These are phyloP conservation scores for Nycticorax nycticorax DNA, from an alignment of 2,113 vertebrate species.

Conservation along the genomic window DNA sequence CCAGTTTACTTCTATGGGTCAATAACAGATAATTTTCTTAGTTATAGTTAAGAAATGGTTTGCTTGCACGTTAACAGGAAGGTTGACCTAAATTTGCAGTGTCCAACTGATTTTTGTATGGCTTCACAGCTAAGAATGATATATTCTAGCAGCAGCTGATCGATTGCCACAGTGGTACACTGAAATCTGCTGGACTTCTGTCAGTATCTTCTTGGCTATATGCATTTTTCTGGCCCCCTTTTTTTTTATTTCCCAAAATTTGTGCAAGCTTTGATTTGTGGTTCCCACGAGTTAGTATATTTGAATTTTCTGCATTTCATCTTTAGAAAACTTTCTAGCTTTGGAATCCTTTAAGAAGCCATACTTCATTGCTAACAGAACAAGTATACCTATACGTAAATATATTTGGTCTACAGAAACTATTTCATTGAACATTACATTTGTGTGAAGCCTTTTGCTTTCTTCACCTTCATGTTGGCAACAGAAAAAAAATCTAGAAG, in stretches of 20 bases:
- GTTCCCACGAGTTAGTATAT: background rate
- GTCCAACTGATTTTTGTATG: background rate
- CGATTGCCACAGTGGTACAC: background rate
- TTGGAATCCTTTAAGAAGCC: background rate
- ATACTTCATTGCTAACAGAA: background rate
- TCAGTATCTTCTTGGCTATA: background rate
- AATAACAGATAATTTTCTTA: background rate
- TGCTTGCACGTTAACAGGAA: background rate
- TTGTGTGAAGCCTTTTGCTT: background rate
- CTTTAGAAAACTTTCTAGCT: background rate
- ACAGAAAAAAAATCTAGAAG: background rate
- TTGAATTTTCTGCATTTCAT: background rate
- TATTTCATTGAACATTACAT: background rate
- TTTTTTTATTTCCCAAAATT: background rate
- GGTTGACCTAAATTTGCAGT: background rate
- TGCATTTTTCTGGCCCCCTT: rapidly evolving
- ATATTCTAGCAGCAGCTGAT: background rate
- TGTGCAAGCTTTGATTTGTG: background rate
- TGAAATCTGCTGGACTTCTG: background rate
- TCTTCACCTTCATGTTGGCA: background rate
- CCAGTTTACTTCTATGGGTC: background rate
- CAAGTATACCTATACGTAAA: background rate
- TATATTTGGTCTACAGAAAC: background rate
- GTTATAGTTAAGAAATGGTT: background rate
- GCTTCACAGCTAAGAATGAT: background rate